Evolutionary conservation across 2,888 invertebrate species (phyloP), one percentile per base, ranked within the genome.

Genomic region (Diabrotica balteata): DNA sequence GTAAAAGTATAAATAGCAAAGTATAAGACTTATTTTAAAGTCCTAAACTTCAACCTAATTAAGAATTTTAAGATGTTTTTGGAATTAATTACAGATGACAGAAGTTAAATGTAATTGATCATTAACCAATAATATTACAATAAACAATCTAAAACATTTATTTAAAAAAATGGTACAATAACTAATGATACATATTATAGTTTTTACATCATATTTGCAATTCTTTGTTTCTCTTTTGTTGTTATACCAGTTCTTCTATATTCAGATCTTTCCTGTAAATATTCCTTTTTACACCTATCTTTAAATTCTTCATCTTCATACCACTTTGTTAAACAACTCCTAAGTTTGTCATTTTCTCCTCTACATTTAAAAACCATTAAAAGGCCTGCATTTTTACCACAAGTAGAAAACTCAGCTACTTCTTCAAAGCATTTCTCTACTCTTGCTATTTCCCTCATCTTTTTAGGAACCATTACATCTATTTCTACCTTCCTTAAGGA

Each of bases 391-490:
- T 82, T 81, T 81, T 91, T 91, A 78, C 94, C 94, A 80, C 94
- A 95, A 57, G 89, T 85, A 47, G 88, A 86, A 78, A 92, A 92
- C 58, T 91, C 89, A 80, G 86, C 83, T 0, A 94, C 93, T 85
- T 92, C 91, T 73, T 88, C 83, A 0, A 80, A 69, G 83, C 98
- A 98, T 82, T 95, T 94, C 78, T 93, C 92, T 10, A 79, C 80
- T 81, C 90, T 93, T 0, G 96, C 93, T 76, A 90, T 90, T 42
- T 94, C 93, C 74, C 97, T 88, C 87, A 98, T 92, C 78, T 93
- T 89, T 84, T 96, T 93, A 0, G 97, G 94, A 80, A 98, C 93
- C 73, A 97, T 81, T 17, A 98, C 91, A 80, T 97, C 95, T 22
- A 84, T 85, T 85, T 98, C 98, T 4, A 97, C 94, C 86, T 90